Base-by-base conservation (phyloP, 2,888 invertebrate genomes). In the Spialia ferax region DNA sequence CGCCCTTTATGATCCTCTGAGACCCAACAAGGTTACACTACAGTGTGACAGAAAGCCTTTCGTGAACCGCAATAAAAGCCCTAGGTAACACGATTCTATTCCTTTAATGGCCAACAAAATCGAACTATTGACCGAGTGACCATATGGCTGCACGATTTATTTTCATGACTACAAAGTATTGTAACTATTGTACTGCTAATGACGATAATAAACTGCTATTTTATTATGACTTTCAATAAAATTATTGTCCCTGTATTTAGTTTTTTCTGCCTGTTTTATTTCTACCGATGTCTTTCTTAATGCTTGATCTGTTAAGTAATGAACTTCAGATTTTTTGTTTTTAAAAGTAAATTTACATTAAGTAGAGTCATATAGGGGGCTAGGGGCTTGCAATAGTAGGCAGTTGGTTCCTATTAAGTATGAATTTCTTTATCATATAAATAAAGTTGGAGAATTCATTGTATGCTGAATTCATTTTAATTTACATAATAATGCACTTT, bases 71-170 rank as follows among this genome's bases (percentile, higher is more conserved):
- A 52, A 63, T 59, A 52, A 56, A 15, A 48, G 29, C 57, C 42
- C 55, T 54, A 55, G 62, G 62, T 52, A 52, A 52, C 52, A 52
- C 52, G n/a, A 52, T 26, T 3, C 26, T n/a, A 23, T 52, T 7
- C 71, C 68, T 63, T 71, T 56, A 65, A 66, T 56, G 64, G 65
- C 18, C 15, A 56, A 61, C 66, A 71, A 66, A 69, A 71, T 69
- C 66, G 68, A 69, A 50, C 63, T 52, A 63, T 62, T 71, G 69
- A 62, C 52, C 68, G 48, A 15, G 48, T 48, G 60, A 55, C 54
- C 45, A 64, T 69, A 57, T 68, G 68, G 42, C 7, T 15, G 42
- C 42, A 42, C 42, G 2, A 42, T 42, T 42, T 42, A 42, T 7
- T 42, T 7, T 15, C 42, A 42, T 15, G 6, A 42, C 15, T 0